Base-by-base conservation (phyloP, 2,797 vertebrate species). In the Smutsia gigantea region DNA sequence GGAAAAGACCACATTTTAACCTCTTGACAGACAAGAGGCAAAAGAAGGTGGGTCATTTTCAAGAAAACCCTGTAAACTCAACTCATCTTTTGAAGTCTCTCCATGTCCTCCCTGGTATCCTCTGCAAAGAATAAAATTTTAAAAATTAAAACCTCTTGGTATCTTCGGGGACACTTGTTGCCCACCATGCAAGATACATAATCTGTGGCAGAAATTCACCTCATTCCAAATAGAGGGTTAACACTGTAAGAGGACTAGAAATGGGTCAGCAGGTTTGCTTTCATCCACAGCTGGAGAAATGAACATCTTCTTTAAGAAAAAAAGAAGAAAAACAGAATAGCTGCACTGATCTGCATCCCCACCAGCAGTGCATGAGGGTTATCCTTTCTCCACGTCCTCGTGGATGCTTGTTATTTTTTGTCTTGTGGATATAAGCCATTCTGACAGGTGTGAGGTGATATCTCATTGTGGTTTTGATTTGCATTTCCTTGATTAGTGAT, bases 61-160 rank as follows among this genome's bases (percentile, higher is more conserved):
- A 75, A 84, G 49, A 68, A 69, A 46, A 69, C 11, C 57, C 2
- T 6, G 83, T 42, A 25, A 7, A 64, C 18, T 11, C 9, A n/a
- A 14, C n/a, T 72, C 27, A 84, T 66, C 9, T 51, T 23, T 8
- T 49, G 12, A 87, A 68, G 29, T 51, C 6, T 31, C 85, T 55
- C 7, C 2, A 31, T 4, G 5, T 1, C 31, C 4, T 8, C 2
- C 10, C 4, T 12, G 46, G 46, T 46, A 46, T 46, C 46, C 46
- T 46, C 46, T 46, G 46, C 10, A 46, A 46, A 46, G 11, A 46
- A 46, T 46, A 12, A 46, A 46, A 46, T 46, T 46, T 46, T 12
- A 46, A 53, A 13, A 29, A 15, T 18, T 55, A 78, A 57, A 23
- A 7, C 8, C 25, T 66, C 12, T 82, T 77, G 7, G 10, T 55